Conservation (phyloP, 2,888 invertebrate genomes). For the Lasioglossum oenotherae region DNA sequence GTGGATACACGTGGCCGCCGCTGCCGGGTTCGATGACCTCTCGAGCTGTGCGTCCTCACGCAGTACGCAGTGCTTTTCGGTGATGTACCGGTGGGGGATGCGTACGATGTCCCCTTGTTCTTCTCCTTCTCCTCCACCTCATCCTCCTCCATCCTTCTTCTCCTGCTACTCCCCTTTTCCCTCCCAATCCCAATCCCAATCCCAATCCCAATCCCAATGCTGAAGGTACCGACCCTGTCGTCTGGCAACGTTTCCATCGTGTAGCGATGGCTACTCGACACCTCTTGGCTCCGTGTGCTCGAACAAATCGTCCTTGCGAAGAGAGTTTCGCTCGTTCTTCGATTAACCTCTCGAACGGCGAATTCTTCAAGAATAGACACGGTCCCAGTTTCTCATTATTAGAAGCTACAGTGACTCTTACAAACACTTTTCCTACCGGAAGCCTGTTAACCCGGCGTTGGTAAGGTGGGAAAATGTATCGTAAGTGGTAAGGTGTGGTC, state of each 20-base stretch:
- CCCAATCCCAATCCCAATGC: constrained; percentile 1
- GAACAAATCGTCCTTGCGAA: constrained; percentile 14
- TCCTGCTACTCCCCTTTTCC: neutral
- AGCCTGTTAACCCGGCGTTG: too few relatives aligned
- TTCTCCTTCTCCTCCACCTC: constrained; percentile 32
- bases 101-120: constrained; percentile 59
- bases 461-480: too few relatives aligned
- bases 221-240: constrained; percentile 52
- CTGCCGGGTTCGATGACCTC: constrained; percentile 64
- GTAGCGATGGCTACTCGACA: constrained; percentile 49
- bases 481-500: too few relatives aligned
- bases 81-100: constrained; percentile 67
- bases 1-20: constrained; percentile 62
- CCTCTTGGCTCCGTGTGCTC: neutral
- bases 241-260: constrained; percentile 57
- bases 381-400: neutral
- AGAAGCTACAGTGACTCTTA: neutral
- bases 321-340: neutral
- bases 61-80: constrained; percentile 56
- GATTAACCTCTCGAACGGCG: neutral
- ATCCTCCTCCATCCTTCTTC: neutral
- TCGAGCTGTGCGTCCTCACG: constrained; percentile 59
- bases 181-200: constrained; percentile 1
- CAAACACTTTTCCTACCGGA: too few relatives aligned
- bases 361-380: neutral